A percentile compares a stretch with the other conserved stretches of the same genome.
Conservation (phyloP, 2,888 invertebrate species). For the Drosophila cyrtoloma region DNA sequence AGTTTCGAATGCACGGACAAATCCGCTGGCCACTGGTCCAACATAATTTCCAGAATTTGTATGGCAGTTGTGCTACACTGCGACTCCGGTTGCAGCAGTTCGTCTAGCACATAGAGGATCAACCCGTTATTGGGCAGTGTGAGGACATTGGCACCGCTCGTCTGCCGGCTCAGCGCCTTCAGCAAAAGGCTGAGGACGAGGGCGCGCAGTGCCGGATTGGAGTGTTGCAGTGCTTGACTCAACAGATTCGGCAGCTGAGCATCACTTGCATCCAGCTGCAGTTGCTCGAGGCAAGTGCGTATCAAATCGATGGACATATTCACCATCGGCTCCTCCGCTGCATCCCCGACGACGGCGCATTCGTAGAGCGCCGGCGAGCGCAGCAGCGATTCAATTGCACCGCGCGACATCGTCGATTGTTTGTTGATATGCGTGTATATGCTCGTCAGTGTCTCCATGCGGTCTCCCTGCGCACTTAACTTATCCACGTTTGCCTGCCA, state of each 20-base stretch:
- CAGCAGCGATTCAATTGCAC: constrained; percentile 84
- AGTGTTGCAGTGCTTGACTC: constrained; percentile 88
- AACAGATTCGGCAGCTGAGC: constrained; percentile 87
- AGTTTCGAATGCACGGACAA: constrained; percentile 59
- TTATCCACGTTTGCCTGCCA: constrained; percentile 85
- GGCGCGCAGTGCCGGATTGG: constrained; percentile 87
- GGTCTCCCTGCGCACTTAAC: constrained; percentile 85
- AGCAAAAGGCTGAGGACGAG: constrained; percentile 89
- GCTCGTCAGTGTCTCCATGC: constrained; percentile 85
- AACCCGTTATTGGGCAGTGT: constrained; percentile 67
- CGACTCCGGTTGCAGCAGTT: constrained; percentile 74
- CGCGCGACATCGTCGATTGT: constrained; percentile 84
- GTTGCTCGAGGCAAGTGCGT: constrained; percentile 86
- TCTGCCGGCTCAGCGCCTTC: constrained; percentile 61
- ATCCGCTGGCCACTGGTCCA: constrained; percentile 67
- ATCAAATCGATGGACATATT: constrained; percentile 89
- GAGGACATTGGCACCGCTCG: not conserved
- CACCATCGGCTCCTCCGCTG: constrained; percentile 86
- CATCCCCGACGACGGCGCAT: constrained; percentile 83
- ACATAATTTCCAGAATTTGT: constrained; percentile 69
- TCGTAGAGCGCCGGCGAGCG: constrained; percentile 88
- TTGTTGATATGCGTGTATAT: constrained; percentile 85
- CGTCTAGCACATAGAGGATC: constrained; percentile 73
- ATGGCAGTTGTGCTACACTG: constrained; percentile 73
- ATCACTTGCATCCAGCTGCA: constrained; percentile 44